Evolutionary conservation across 53 echinoderm and acorn worm genomes (phyloP).

Genomic region (Paracentrotus lividus): DNA sequence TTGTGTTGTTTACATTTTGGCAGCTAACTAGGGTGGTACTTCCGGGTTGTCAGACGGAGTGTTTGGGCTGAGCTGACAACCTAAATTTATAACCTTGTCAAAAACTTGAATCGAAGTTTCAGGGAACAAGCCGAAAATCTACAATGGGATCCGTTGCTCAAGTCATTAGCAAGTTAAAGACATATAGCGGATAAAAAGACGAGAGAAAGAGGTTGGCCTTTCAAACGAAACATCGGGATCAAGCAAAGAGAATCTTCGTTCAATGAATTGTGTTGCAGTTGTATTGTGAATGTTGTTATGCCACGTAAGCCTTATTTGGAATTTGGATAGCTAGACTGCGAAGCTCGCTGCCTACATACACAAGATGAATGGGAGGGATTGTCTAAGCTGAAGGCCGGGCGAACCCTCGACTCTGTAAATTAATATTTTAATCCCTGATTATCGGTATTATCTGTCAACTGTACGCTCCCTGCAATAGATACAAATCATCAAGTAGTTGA

Average conservation of each 20-base stretch:
- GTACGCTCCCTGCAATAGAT: background rate
- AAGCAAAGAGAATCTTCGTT: background rate
- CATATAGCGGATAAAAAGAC: background rate
- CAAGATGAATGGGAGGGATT: background rate
- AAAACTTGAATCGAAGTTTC: background rate
- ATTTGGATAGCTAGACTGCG: background rate
- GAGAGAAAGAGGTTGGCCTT: background rate
- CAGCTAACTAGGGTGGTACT: background rate
- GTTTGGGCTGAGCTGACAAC: background rate
- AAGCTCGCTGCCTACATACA: background rate
- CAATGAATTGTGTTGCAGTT: background rate
- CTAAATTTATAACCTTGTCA: background rate
- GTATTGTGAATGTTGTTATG: background rate
- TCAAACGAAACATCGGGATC: background rate
- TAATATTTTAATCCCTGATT: constrained; percentile 9
- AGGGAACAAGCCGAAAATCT: background rate
- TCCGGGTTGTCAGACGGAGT: background rate
- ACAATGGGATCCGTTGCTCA: background rate
- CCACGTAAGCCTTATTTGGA: constrained; percentile 44
- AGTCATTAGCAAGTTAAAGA: background rate
- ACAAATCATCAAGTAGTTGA: background rate
- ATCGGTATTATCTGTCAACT: background rate
- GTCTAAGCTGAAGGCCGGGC: background rate
- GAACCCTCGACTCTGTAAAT: no score
- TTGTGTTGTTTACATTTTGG: background rate